Evolutionary conservation across 2,888 invertebrate species (phyloP).

Genomic region (Chrysolina haemoptera): DNA sequence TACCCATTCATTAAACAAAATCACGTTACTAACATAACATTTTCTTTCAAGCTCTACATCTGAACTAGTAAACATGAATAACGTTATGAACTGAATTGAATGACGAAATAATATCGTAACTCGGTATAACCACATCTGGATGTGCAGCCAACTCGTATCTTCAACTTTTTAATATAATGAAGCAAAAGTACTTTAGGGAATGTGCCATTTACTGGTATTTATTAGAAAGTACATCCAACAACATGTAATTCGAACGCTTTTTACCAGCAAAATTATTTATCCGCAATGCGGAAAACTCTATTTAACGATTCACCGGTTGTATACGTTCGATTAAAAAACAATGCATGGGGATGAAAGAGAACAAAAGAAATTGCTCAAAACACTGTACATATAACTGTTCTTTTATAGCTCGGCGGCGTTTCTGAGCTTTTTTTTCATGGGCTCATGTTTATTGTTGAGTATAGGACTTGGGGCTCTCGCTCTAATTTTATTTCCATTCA

Average conservation of each 20-base stretch:
- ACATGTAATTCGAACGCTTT: slow-evolving; percentile 56
- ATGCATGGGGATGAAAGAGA: slow-evolving; percentile 53
- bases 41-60: not conserved
- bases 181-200: slow-evolving; percentile 35
- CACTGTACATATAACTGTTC: slow-evolving; percentile 43
- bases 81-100: slow-evolving; percentile 1
- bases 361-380: slow-evolving; percentile 52
- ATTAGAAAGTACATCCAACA: slow-evolving; percentile 46
- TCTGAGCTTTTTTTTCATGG: slow-evolving; percentile 15
- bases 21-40: not conserved
- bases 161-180: slow-evolving; percentile 33
- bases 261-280: slow-evolving; percentile 55
- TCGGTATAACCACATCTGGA: slow-evolving; percentile 20
- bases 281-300: slow-evolving; percentile 57
- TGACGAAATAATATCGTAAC: slow-evolving; percentile 14
- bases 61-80: not conserved
- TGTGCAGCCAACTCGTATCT: slow-evolving; percentile 30
- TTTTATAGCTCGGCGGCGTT: slow-evolving; percentile 23
- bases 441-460: slow-evolving; percentile 19
- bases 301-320: slow-evolving; percentile 56
- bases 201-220: slow-evolving; percentile 41
- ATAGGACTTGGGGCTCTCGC: not conserved
- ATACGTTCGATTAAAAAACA: slow-evolving; percentile 56
- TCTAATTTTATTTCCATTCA: not conserved
- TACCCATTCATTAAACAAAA: not conserved